Evolutionary conservation across 2,797 vertebrate species (phyloP), one percentile per base, ranked within the genome.

Genomic region (Micropoecilia bifurca): DNA sequence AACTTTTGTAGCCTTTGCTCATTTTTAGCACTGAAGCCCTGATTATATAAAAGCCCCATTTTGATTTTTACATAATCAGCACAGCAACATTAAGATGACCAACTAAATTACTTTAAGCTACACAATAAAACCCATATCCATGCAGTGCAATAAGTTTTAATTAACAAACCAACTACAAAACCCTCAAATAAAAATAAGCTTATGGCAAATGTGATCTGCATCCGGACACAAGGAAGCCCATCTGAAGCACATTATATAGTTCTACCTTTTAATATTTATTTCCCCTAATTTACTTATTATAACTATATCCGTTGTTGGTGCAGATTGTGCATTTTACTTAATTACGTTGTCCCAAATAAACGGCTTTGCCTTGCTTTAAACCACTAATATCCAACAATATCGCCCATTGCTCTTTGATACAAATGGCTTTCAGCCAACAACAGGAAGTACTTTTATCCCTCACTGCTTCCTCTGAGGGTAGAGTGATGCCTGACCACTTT

Each of bases 351-450:
- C 20, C 48, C 20, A 6, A 6, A 6, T 20, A 48, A 2, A 2
- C 25, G 6, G 10, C 3, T 9, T 73, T 25, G 4, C 28, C 33
- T 55, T 55, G 48, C 22, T 66, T n/a, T n/a, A 71, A 71, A 43
- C 50, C 22, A 57, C 50, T 25, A 48, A 8, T 41, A 13, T 22
- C 13, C 25, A 53, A 69, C 46, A 33, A 53, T 71, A 80, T 41
- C 2, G n/a, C 4, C 22, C 33, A 73, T 22, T 12, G 22, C 36
- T 78, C 72, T 55, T 74, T 79, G 57, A 68, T 77, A 76, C 73
- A 80, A 89, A 88, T 84, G 75, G 80, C 61, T 86, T 82, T 85
- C 74, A 86, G 20, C 9, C 12, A 9, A 39, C 61, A 47, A 77
- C 46, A 78, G 55, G 75, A 89, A 87, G 80, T 76, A 50, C 45